phyloP scores from a whole-genome alignment of 37 sponge, comb jelly and placozoan genomes.

The Tethya wilhelma region DNA sequence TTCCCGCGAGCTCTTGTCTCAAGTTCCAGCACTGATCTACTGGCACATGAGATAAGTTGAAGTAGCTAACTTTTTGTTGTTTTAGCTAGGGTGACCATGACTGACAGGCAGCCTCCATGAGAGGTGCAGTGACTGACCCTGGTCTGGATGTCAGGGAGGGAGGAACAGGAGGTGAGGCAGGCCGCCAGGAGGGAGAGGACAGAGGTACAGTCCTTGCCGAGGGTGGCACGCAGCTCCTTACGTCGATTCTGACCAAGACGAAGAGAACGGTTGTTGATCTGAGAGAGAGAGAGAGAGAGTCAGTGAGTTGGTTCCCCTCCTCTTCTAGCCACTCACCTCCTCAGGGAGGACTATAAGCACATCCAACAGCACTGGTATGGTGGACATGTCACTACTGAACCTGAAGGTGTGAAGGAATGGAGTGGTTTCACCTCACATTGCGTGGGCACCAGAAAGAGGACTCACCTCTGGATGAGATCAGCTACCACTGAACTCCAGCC shows the following conservation, averaged over 20 bases:
- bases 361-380: slow-evolving; percentile 69
- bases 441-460: too few relatives aligned
- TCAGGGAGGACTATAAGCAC: slow-evolving; percentile 77
- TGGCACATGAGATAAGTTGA: too few relatives aligned
- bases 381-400: slow-evolving; percentile 49
- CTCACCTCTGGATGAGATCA: slow-evolving; percentile 71
- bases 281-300: not conserved
- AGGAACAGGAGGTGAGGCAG: slow-evolving; percentile 28
- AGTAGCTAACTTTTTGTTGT: too few relatives aligned
- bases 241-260: slow-evolving; percentile 65
- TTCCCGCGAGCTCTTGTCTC: too few relatives aligned
- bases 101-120: too few relatives aligned
- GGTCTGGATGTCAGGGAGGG: slow-evolving; percentile 25
- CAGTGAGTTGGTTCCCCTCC: not conserved
- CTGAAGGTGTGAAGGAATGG: too few relatives aligned
- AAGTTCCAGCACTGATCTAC: too few relatives aligned
- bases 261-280: slow-evolving; percentile 57
- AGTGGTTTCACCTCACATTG: too few relatives aligned
- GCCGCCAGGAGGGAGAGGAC: slow-evolving; percentile 55
- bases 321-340: slow-evolving; percentile 48
- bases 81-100: too few relatives aligned
- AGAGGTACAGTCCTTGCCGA: slow-evolving; percentile 39
- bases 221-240: slow-evolving; percentile 31
- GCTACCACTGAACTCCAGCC: slow-evolving; percentile 72
- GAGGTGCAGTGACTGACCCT: too few relatives aligned